Evolutionary conservation across 2,797 vertebrate species (phyloP), one percentile per base, ranked within the genome.

Genomic region (Poeciliopsis turneri): DNA sequence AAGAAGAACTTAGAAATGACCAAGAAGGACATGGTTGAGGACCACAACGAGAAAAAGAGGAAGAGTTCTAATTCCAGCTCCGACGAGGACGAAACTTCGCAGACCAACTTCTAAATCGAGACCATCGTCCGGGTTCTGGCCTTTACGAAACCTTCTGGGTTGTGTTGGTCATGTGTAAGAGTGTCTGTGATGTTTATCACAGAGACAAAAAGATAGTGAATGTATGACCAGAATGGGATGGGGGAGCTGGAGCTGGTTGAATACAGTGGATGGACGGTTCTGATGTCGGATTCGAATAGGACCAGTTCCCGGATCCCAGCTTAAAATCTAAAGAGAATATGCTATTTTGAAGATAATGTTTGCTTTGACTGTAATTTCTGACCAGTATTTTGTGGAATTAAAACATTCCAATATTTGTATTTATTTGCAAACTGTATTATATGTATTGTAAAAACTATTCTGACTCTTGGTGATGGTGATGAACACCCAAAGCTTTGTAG

Each of bases 1-100:
- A 78, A 94, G 72, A 89, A 78, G 81, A 92, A 86, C 6, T 15
- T 95, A 49, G 90, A 93, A 82, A 92, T 91, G 93, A 12, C 0
- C 20, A 85, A 20, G 28, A 92, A 79, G 76, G 79, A 80, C 71
- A 80, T 68, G 0, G 2, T 49, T 0, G 70, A 88, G 69, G 11
- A 20, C 2, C 0, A 0, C 2, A 2, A 71, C 0, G 57, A 89
- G n/a, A 36, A 79, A 20, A 83, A 85, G 15, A 88, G 55, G 7
- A 88, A 30, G 61, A 13, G 86, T 9, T 89, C 85, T 0, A n/a
- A 80, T 55, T 85, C 90, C 51, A 87, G 85, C 78, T 82, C 64
- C 1, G 80, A 79, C 0, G 66, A 88, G 0, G 28, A 80, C 2
- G 33, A 81, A 0, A 0, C 0, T 45, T 51, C 41, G 13, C 83